Base-by-base conservation (phyloP, 1,140 invertebrate genomes). In the Polypedilum pembai region DNA sequence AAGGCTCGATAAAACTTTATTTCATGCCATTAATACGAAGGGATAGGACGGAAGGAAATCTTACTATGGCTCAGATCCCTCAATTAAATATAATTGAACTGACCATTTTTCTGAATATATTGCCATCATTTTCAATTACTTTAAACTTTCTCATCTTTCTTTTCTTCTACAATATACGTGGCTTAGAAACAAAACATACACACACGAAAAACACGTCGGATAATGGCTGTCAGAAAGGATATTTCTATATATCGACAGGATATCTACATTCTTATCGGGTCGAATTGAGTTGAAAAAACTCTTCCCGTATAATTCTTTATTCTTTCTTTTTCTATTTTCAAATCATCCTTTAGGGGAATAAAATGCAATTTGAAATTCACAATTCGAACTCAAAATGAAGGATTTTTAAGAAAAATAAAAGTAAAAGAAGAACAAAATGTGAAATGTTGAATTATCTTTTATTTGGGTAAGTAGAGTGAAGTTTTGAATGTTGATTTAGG, bases 121-220 rank as follows among this genome's bases (percentile, higher is more conserved):
- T 56, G 45, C 45, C 45, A 56, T 56, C 45, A 56, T 56, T 56
- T 56, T 56, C 45, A 56, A 56, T 56, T 56, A 56, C 45, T 56
- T 56, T 56, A 56, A 56, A 56, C 45, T 56, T 56, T 56, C 4
- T 56, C 12, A 12, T 56, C 12, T 3, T 56, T n/a, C n/a, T n/a
- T 45, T 45, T 45, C 41, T 56, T n/a, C 45, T 56, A 4, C 8
- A 15, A 15, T 56, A 56, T 56, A 15, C n/a, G 12, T 56, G 1
- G 15, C 12, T 12, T 56, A 56, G 12, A n/a, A n/a, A 56, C n/a
- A 56, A 56, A 56, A 56, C 45, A 56, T 56, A n/a, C 12, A 15
- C 45, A 45, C 8, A 45, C 12, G 45, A 56, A 56, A 33, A 33
- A 33, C n/a, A 56, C 15, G 4, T 12, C 45, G 45, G 45, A 56